Evolutionary conservation across 1,140 invertebrate genomes (phyloP).

Genomic region (Eriosoma lanigerum): DNA sequence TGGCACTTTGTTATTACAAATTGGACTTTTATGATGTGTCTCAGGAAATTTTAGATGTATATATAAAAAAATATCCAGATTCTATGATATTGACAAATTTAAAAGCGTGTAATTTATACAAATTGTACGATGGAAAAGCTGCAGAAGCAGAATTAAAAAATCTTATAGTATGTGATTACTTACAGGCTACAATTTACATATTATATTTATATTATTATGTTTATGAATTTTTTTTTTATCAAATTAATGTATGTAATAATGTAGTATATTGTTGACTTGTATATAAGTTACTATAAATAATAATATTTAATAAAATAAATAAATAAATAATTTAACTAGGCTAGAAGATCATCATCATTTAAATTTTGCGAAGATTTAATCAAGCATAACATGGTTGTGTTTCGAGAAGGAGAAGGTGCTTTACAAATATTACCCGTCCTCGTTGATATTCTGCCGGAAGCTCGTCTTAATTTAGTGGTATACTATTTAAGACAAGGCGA

Average conservation of each 20-base stretch:
- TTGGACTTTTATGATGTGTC: conserved; percentile 90
- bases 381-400: conserved; percentile 95
- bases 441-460: conserved; percentile 95
- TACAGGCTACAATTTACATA: no score
- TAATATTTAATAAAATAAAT: not conserved
- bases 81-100: conserved; percentile 94
- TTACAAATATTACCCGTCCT: conserved; percentile 85
- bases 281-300: no score
- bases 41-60: conserved; percentile 91
- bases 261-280: not conserved
- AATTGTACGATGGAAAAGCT: conserved; percentile 90
- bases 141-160: conserved; percentile 85
- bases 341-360: conserved; percentile 62
- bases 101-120: conserved; percentile 86
- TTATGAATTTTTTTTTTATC: not conserved
- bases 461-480: conserved; percentile 92
- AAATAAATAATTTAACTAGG: not conserved
- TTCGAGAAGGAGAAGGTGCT: conserved; percentile 90
- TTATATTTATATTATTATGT: no score
- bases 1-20: conserved; percentile 97
- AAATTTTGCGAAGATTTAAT: conserved; percentile 91
- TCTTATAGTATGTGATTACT: conserved; percentile 61
- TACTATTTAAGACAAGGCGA: conserved; percentile 88
- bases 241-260: not conserved
- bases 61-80: conserved; percentile 88